Evolutionary conservation across 1,140 invertebrate species (phyloP).

Genomic region (Drosophila subobscura): DNA sequence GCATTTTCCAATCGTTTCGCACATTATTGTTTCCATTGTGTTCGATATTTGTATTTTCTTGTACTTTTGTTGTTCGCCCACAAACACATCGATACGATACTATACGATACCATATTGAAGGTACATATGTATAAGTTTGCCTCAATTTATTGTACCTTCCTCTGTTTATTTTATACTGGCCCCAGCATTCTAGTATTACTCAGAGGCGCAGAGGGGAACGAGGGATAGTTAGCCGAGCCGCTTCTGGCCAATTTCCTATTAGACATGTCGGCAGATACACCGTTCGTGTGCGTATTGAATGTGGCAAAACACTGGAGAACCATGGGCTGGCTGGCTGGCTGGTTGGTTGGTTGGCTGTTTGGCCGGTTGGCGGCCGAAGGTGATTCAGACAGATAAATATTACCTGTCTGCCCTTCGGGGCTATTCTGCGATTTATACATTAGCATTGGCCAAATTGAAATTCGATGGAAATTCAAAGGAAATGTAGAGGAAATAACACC

Average conservation of each 20-base stretch:
- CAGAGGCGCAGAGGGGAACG: slow-evolving; percentile 19
- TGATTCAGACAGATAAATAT: slow-evolving; percentile 28
- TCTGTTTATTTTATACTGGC: slow-evolving; percentile 74
- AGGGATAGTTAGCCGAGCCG: slow-evolving; percentile 27
- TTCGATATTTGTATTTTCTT: slow-evolving; percentile 81
- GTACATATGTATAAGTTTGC: slow-evolving; percentile 51
- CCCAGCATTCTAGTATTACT: slow-evolving; percentile 45
- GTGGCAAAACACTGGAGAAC: slow-evolving; percentile 1
- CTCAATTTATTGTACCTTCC: slow-evolving; percentile 75
- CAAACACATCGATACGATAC: slow-evolving; percentile 16
- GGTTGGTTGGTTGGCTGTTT: slow-evolving; percentile 2
- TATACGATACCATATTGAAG: too few species aligned
- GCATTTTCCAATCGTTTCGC: slow-evolving; percentile 80
- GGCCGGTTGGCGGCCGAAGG: slow-evolving; percentile 35
- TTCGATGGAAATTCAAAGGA: slow-evolving; percentile 21
- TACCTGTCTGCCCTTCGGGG: slow-evolving; percentile 49
- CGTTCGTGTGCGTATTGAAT: slow-evolving; percentile 48
- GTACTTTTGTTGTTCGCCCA: slow-evolving; percentile 64
- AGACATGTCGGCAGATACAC: slow-evolving; percentile 53
- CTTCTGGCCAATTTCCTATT: slow-evolving; percentile 56
- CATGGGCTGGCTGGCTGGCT: too few species aligned
- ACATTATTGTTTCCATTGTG: slow-evolving; percentile 81
- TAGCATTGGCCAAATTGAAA: slow-evolving; percentile 36
- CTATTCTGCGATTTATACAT: slow-evolving; percentile 37
- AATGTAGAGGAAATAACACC: slow-evolving; percentile 6